phyloP scores from a whole-genome alignment of 2,888 invertebrate genomes.

The Aphidoletes aphidimyza region DNA sequence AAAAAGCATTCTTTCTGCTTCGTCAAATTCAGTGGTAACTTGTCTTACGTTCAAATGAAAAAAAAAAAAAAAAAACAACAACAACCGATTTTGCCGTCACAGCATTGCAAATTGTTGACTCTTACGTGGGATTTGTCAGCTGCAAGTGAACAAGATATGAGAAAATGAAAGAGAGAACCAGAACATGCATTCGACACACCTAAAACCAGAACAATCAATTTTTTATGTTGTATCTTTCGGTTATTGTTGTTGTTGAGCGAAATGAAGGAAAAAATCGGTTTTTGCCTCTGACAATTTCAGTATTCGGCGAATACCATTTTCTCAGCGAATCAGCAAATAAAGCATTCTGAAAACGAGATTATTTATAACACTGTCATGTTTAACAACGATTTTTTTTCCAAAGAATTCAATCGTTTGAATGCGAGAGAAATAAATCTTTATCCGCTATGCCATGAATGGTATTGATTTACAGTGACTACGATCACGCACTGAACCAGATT shows the following conservation, averaged over 20 bases:
- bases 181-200: constrained; percentile 23
- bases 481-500: background rate
- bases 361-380: background rate
- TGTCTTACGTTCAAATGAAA: background rate
- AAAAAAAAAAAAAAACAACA: background rate
- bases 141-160: background rate
- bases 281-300: constrained; percentile 8
- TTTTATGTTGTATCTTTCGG: too few relatives aligned
- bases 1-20: too few relatives aligned
- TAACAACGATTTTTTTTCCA: too few relatives aligned
- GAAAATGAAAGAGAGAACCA: background rate
- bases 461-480: too few relatives aligned
- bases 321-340: background rate
- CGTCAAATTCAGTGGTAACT: constrained; percentile 5
- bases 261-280: background rate
- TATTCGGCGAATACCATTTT: background rate
- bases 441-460: too few relatives aligned
- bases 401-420: too few relatives aligned
- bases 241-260: too few relatives aligned
- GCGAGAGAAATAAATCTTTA: too few relatives aligned
- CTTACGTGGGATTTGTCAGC: constrained; percentile 44
- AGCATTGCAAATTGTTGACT: constrained; percentile 10
- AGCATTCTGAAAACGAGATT: background rate
- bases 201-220: constrained; percentile 31
- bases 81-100: too few relatives aligned